Base-by-base conservation (phyloP, 2,113 vertebrate species). In the Archocentrus centrarchus region DNA sequence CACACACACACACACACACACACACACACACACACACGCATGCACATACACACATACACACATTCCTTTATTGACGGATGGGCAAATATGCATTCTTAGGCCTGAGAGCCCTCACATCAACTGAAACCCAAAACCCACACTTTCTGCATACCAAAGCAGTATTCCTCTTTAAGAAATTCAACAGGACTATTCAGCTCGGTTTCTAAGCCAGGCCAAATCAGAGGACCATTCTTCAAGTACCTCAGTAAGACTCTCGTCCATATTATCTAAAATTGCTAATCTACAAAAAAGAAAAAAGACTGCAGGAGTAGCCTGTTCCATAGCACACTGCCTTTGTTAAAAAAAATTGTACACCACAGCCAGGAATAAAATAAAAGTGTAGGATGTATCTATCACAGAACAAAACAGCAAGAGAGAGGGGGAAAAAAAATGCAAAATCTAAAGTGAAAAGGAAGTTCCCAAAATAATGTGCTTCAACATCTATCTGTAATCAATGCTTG, bases 41-140 rank as follows among this genome's bases (percentile, higher is more conserved):
- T 70, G 17, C 84, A 30, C 76, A 80, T 83, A 63, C 88, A 77
- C 90, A 86, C 87, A 75, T 81, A 89, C 91, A 91, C 86, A 77
- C 90, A 92, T 85, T 95, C 93, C 83, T 86, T 82, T 82, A 93
- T 91, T 94, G 93, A 95, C 79, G 81, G 89, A 95, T 90, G 89
- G 91, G 86, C 88, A 94, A 95, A 93, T 93, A 94, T 94, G 94
- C 93, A 93, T 93, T 94, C 93, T 91, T 82, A 75, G 86, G 79
- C 77, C 86, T 85, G 81, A 92, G 89, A 93, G 89, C 77, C 80
- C 85, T 89, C 89, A 75, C 87, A 87, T 94, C 93, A 85, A 94
- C 77, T 91, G 93, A 94, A 95, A 95, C 89, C 82, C 70, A 91
- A 96, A 94, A 94, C 93, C 93, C 70, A 63, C 57, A 77, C 87